A percentile compares a stretch with the other conserved stretches of the same genome.
Evolutionary conservation across 2,888 invertebrate species (phyloP).

Genomic region (Pseudococcus viburni): DNA sequence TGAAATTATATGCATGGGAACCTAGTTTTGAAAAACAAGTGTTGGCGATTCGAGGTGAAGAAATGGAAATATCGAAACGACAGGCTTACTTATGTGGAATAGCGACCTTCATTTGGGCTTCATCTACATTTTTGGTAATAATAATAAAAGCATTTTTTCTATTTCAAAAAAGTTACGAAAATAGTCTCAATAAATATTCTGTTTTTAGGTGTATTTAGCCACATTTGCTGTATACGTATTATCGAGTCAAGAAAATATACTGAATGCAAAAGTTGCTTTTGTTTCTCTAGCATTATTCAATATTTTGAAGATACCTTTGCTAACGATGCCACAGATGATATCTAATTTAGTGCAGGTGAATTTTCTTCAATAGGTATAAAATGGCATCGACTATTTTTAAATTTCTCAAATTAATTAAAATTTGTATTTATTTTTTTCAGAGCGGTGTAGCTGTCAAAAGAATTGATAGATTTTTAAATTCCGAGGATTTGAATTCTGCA

Average conservation of each 20-base stretch:
- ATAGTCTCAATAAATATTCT: neutral
- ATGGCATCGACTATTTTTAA: no score
- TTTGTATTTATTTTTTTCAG: constrained; percentile 69
- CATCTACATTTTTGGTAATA: constrained; percentile 76
- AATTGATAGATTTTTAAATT: constrained; percentile 74
- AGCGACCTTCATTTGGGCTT: constrained; percentile 76
- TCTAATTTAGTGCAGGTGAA: constrained; percentile 92
- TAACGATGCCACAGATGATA: constrained; percentile 96
- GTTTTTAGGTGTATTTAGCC: constrained; percentile 76
- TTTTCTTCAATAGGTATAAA: neutral
- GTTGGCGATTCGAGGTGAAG: constrained; percentile 74
- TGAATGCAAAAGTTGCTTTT: constrained; percentile 93
- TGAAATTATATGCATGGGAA: constrained; percentile 79
- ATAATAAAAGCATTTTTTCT: no score
- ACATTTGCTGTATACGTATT: constrained; percentile 92
- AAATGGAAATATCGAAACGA: constrained; percentile 75
- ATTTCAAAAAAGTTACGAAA: neutral
- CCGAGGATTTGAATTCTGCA: constrained; percentile 74
- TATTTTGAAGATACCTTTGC: constrained; percentile 95
- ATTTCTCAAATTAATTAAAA: neutral
- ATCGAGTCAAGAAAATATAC: constrained; percentile 84
- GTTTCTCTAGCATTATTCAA: constrained; percentile 97
- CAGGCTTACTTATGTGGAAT: constrained; percentile 75
- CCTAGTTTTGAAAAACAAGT: constrained; percentile 76
- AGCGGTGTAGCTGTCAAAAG: constrained; percentile 75